Percentiles rank a stretch among this genome's conserved stretches.
phyloP scores from a whole-genome alignment of 2,113 vertebrate species.

The Eudyptes chrysolophus region DNA sequence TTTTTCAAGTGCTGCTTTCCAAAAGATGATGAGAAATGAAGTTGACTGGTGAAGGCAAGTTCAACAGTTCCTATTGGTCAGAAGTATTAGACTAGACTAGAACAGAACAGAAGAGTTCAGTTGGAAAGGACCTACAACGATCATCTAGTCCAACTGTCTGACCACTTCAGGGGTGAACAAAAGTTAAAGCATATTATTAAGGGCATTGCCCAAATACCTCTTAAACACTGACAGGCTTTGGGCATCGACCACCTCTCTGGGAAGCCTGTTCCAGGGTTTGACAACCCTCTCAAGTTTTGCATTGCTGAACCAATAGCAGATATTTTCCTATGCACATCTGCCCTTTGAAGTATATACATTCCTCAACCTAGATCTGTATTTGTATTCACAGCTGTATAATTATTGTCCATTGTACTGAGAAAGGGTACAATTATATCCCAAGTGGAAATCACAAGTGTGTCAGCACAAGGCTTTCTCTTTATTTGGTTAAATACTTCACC shows the following conservation, averaged over 20 bases:
- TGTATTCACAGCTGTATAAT: not conserved
- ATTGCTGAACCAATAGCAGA: not conserved
- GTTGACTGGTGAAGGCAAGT: not conserved
- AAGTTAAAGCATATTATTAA: not conserved
- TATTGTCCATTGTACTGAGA: not conserved
- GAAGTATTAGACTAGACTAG: not conserved
- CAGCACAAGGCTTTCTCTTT: not conserved
- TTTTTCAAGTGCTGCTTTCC: not conserved
- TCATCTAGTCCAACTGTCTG: fast-evolving
- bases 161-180: not conserved
- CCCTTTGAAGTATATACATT: not conserved
- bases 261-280: not conserved
- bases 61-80: not conserved
- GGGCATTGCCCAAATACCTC: not conserved
- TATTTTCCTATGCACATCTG: not conserved
- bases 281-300: not conserved
- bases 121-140: not conserved
- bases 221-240: not conserved
- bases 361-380: not conserved
- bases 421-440: not conserved
- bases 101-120: not conserved
- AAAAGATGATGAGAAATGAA: not conserved
- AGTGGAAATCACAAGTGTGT: not conserved
- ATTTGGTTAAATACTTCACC: not conserved
- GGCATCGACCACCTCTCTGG: not conserved